These are phyloP conservation scores for Acanthurus leucopareius DNA, from an alignment of 2,797 vertebrate species.

Conservation along the genomic window DNA sequence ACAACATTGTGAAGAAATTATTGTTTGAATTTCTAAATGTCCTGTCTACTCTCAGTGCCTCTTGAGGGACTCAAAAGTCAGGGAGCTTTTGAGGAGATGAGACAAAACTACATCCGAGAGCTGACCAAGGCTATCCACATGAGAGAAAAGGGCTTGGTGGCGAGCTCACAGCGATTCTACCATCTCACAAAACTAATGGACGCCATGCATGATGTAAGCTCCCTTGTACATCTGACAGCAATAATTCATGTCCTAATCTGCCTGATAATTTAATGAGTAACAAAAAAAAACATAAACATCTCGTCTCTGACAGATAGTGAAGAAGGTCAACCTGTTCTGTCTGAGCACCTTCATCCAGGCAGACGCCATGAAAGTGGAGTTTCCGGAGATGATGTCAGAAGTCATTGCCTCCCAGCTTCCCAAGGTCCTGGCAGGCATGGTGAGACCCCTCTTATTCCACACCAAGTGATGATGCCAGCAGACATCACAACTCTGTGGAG, in stretches of 20 bases:
- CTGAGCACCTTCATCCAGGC: slow-evolving; percentile 98
- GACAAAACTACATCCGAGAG: slow-evolving; percentile 95
- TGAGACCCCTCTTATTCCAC: slow-evolving; percentile 97
- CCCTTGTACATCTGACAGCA: neutral
- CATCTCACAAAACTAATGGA: slow-evolving; percentile 98
- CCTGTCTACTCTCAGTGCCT: slow-evolving; percentile 87
- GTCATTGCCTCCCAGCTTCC: slow-evolving; percentile 97
- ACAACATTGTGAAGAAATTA: neutral
- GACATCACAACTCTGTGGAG: slow-evolving; percentile 6
- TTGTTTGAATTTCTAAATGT: neutral
- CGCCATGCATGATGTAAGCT: slow-evolving; percentile 91
- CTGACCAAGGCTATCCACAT: slow-evolving; percentile 93
- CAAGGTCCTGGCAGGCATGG: slow-evolving; percentile 98
- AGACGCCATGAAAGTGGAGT: slow-evolving; percentile 94
- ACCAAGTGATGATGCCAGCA: slow-evolving; percentile 88
- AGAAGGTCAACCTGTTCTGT: slow-evolving; percentile 97
- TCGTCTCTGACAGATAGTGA: slow-evolving; percentile 90
- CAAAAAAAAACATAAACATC: slow-evolving; percentile 17
- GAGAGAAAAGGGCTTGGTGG: slow-evolving; percentile 91
- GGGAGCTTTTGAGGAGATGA: slow-evolving; percentile 96
- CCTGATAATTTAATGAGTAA: neutral
- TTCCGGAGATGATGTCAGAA: slow-evolving; percentile 99
- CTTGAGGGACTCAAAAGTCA: slow-evolving; percentile 97
- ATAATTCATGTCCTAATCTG: neutral
- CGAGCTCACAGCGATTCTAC: slow-evolving; percentile 95